A percentile compares a stretch with the other conserved stretches of the same genome.
These are phyloP conservation scores for Drosophila pectinifera DNA, from an alignment of 1,140 invertebrate genomes.

Conservation along the genomic window DNA sequence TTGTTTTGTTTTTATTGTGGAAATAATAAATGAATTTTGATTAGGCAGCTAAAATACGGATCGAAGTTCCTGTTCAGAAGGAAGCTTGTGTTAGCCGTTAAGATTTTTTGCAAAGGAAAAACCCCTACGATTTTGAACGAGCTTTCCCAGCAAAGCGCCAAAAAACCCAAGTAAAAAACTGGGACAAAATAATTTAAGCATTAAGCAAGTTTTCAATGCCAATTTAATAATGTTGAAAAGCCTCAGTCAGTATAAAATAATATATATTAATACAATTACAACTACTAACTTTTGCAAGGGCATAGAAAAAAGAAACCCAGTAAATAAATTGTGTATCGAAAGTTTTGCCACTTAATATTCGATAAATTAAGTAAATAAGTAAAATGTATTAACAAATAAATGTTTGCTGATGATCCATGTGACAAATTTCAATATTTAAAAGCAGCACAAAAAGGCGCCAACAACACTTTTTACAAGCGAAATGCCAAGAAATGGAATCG, in stretches of 20 bases:
- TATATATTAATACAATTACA: conserved; percentile 16
- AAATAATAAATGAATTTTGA: conserved; percentile 10
- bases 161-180: conserved; percentile 1
- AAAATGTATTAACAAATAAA: conserved; percentile 35
- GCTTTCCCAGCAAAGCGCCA: conserved; percentile 37
- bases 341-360: conserved; percentile 63
- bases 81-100: conserved; percentile 24
- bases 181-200: conserved; percentile 18
- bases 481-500: conserved; percentile 5
- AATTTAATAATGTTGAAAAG: conserved; percentile 67
- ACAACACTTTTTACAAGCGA: conserved; percentile 30
- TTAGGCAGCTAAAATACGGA: conserved; percentile 69
- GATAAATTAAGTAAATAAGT: conserved; percentile 19
- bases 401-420: conserved; percentile 70
- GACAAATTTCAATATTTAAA: conserved; percentile 42
- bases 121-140: conserved; percentile 47
- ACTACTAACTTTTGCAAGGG: conserved; percentile 19
- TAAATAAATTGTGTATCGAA: conserved; percentile 56
- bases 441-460: conserved; percentile 20
- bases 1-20: conserved; percentile 13
- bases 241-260: conserved; percentile 69
- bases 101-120: conserved; percentile 35
- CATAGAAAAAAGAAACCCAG: conserved; percentile 13
- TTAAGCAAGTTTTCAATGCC: conserved; percentile 44
- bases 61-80: conserved; percentile 63